Conservation (phyloP, 1,140 invertebrate species). For the Brachystomella parvula region DNA sequence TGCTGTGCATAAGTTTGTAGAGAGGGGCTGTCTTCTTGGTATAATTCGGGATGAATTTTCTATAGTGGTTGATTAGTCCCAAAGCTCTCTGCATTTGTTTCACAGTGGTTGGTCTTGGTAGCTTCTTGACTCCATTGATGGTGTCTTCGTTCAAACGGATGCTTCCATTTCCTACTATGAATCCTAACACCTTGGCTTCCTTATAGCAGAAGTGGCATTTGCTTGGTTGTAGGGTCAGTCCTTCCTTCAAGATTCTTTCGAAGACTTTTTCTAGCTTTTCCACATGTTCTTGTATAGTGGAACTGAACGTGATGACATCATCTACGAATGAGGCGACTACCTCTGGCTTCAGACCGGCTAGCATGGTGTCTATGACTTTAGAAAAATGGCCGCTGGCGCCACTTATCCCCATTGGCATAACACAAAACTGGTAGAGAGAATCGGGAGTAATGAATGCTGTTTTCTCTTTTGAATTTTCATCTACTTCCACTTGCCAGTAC, state of each 20-base stretch:
- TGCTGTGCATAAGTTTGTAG: constrained; percentile 12
- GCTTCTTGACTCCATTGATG: constrained; percentile 28
- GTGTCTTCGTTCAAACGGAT: constrained; percentile 34
- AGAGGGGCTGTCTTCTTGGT: constrained; percentile 19
- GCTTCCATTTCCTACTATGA: constrained; percentile 31
- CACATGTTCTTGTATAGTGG: constrained; percentile 25
- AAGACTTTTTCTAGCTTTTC: constrained; percentile 25
- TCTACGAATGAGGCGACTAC: constrained; percentile 27
- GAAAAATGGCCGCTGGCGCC: constrained; percentile 37
- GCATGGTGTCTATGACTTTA: constrained; percentile 21
- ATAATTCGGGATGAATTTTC: constrained; percentile 25
- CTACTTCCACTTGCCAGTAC: constrained; percentile 26
- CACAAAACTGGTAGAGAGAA: constrained; percentile 36
- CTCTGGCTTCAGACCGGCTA: constrained; percentile 11
- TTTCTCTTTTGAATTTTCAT: constrained; percentile 35
- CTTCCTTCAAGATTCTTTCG: constrained; percentile 16
- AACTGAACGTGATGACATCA: constrained; percentile 24
- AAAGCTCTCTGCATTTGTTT: constrained; percentile 25
- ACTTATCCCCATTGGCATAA: constrained; percentile 39
- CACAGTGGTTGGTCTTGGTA: constrained; percentile 23
- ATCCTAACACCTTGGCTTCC: constrained; percentile 39
- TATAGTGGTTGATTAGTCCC: constrained; percentile 27
- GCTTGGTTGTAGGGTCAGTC: constrained; percentile 23
- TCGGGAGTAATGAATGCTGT: constrained; percentile 39
- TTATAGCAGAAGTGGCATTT: constrained; percentile 42